Conservation (phyloP, 2,888 invertebrate genomes). For the Agonopterix heracliana region DNA sequence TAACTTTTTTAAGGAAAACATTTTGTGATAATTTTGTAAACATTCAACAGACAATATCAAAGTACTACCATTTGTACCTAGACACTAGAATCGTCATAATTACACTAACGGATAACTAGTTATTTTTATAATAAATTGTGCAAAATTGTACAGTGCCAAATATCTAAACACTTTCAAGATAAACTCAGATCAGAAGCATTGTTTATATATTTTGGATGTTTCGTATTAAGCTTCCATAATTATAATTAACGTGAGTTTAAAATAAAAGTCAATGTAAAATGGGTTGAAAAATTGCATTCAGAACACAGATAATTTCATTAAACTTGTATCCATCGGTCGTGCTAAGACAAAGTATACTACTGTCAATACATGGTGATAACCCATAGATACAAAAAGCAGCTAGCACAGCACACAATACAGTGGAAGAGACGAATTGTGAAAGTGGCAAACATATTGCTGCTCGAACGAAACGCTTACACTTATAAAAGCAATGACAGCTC, state of each 20-base stretch:
- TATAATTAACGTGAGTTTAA: slow-evolving; percentile 2
- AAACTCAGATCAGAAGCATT: slow-evolving; percentile 30
- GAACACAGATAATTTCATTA: slow-evolving; percentile 22
- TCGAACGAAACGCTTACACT: slow-evolving; percentile 72
- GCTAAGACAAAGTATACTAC: slow-evolving; percentile 62
- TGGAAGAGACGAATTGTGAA: slow-evolving; percentile 73
- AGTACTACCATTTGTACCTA: slow-evolving; percentile 2
- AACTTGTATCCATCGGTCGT: slow-evolving; percentile 48
- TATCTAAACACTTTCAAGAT: slow-evolving; percentile 37
- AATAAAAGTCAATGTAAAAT: slow-evolving; percentile 5
- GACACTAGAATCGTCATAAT: slow-evolving; percentile 6
- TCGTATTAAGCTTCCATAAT: slow-evolving; percentile 4
- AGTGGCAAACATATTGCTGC: slow-evolving; percentile 71
- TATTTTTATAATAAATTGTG: slow-evolving; percentile 37
- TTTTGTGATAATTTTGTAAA: slow-evolving; percentile 11
- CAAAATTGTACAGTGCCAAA: slow-evolving; percentile 67
- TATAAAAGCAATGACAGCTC: slow-evolving; percentile 76
- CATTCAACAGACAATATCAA: slow-evolving; percentile 17
- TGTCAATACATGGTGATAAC: slow-evolving; percentile 68
- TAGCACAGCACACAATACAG: slow-evolving; percentile 75
- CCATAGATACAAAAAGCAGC: slow-evolving; percentile 76
- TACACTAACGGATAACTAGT: slow-evolving; percentile 27
- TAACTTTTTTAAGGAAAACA: background rate
- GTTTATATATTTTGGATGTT: slow-evolving; percentile 16
- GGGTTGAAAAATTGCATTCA: slow-evolving; percentile 19